phyloP scores from a whole-genome alignment of 1,140 invertebrate genomes.

The Epicauta chinensis region DNA sequence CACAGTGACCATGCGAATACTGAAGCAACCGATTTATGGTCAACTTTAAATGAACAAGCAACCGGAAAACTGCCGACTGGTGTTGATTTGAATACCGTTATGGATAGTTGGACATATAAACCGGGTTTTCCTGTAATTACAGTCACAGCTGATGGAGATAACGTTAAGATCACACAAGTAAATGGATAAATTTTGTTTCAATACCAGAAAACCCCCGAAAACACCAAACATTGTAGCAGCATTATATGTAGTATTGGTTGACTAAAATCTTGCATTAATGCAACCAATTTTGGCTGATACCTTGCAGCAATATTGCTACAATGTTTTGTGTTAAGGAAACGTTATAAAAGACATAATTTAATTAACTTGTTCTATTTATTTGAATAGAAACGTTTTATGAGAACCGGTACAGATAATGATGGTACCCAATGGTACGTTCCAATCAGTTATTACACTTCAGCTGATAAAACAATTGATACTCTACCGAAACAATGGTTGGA shows the following conservation, averaged over 20 bases:
- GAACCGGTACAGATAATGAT: background rate
- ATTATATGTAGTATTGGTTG: too few species aligned
- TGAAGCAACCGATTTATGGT: conserved; percentile 8
- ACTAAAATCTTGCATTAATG: too few species aligned
- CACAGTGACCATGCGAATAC: conserved; percentile 8
- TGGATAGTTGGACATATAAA: conserved; percentile 56
- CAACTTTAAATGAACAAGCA: background rate
- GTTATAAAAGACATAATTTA: background rate
- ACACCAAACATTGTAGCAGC: too few species aligned
- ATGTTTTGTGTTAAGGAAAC: background rate
- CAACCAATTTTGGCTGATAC: too few species aligned
- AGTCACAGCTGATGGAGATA: conserved; percentile 7
- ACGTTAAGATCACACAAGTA: conserved; percentile 26
- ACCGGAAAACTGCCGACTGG: background rate
- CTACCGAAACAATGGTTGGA: conserved; percentile 46
- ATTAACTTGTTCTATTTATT: conserved; percentile 37
- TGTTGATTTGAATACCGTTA: conserved; percentile 44
- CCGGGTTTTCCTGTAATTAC: conserved; percentile 55
- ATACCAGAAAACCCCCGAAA: too few species aligned
- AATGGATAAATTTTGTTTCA: too few species aligned
- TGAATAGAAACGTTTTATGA: conserved; percentile 1
- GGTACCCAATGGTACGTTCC: conserved; percentile 52
- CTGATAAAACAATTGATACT: conserved; percentile 44
- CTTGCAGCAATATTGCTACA: too few species aligned
- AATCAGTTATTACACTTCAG: conserved; percentile 50